Conservation (phyloP, 2,113 vertebrate genomes). For the Hemicordylus capensis region DNA sequence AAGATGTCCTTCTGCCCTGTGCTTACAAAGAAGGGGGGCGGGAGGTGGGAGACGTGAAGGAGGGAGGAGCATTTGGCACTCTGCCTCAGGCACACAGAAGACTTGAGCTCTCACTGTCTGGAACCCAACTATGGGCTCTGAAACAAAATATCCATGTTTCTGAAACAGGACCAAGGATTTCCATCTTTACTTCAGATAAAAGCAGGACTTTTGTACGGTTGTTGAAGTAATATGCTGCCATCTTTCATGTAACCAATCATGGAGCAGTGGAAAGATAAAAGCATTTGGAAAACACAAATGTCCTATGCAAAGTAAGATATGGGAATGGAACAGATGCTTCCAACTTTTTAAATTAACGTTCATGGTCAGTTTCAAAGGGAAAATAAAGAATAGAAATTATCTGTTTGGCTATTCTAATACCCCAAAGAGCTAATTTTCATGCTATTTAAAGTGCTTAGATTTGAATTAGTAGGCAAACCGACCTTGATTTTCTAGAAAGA, state of each 20-base stretch:
- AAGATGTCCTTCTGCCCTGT: no score
- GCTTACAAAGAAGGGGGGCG: no score
- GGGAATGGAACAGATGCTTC: neutral
- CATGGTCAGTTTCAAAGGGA: neutral
- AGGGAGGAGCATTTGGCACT: no score
- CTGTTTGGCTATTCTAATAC: neutral
- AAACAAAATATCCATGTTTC: neutral
- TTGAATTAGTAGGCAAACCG: neutral
- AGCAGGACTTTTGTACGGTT: neutral
- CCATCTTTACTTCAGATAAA: neutral
- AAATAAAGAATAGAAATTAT: neutral
- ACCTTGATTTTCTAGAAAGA: neutral
- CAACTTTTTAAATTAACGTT: slow-evolving; percentile 5
- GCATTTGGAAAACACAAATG: neutral
- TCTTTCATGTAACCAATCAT: neutral
- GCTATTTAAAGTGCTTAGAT: neutral
- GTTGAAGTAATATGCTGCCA: neutral
- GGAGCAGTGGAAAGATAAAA: neutral
- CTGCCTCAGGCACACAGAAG: no score
- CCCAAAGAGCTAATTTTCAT: neutral
- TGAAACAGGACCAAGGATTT: neutral
- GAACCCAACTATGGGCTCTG: neutral
- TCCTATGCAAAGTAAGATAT: neutral
- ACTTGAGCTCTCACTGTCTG: no score
- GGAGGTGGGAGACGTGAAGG: no score